These are phyloP conservation scores for Gavialis gangeticus DNA, from an alignment of 2,113 vertebrate genomes.

Conservation along the genomic window DNA sequence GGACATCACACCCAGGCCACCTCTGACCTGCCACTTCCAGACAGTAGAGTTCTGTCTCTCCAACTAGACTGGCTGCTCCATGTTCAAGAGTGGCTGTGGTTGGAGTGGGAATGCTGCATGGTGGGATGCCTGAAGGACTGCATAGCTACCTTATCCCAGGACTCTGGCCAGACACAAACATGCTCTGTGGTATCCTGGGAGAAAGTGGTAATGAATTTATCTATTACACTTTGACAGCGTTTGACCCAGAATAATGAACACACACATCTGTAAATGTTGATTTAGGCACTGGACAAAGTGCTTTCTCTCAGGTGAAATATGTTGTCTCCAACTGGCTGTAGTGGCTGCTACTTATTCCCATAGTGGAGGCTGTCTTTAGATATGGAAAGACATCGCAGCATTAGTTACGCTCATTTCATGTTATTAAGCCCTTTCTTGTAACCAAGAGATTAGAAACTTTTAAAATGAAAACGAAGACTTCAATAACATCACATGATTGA, in stretches of 20 bases:
- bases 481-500: not conserved
- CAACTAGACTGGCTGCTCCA: too few relatives aligned
- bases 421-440: not conserved
- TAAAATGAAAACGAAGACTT: not conserved
- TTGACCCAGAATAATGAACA: too few relatives aligned
- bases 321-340: not conserved
- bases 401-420: not conserved
- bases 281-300: not conserved
- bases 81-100: too few relatives aligned
- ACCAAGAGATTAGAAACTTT: not conserved
- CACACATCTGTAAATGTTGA: not conserved
- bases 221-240: too few relatives aligned
- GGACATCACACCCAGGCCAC: not conserved
- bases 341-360: not conserved
- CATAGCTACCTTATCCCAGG: too few relatives aligned
- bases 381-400: not conserved
- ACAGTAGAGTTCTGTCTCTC: too few relatives aligned
- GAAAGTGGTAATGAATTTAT: too few relatives aligned
- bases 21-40: too few relatives aligned
- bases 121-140: too few relatives aligned
- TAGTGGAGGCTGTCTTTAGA: not conserved
- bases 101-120: too few relatives aligned
- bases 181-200: too few relatives aligned
- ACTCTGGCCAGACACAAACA: too few relatives aligned
- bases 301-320: not conserved